These are phyloP conservation scores for Drosophila pseudotalamancana DNA, from an alignment of 2,888 invertebrate genomes.

Conservation along the genomic window DNA sequence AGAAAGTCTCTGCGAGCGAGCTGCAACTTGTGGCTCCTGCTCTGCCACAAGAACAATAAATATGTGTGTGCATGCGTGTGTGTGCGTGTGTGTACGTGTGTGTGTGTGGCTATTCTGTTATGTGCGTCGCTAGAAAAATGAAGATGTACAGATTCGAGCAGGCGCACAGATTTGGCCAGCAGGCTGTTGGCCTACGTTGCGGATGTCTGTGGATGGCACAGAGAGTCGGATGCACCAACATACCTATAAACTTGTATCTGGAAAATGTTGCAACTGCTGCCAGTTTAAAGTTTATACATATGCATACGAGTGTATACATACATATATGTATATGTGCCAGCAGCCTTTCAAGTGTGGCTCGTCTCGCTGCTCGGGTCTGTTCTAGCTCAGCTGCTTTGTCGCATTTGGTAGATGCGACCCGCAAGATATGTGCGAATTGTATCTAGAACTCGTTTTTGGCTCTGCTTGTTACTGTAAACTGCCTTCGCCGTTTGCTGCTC, in stretches of 20 bases:
- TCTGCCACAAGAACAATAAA: slow-evolving; percentile 11
- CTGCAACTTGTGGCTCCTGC: slow-evolving; percentile 37
- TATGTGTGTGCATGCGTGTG: slow-evolving; percentile 5
- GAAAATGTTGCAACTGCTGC: slow-evolving; percentile 43
- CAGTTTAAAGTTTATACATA: slow-evolving; percentile 5
- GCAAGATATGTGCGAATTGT: slow-evolving; percentile 56
- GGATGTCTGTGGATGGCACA: slow-evolving; percentile 59
- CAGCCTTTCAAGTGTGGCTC: slow-evolving; percentile 35
- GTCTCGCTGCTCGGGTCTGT: slow-evolving; percentile 38
- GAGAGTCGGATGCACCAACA: slow-evolving; percentile 42
- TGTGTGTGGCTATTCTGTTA: not conserved
- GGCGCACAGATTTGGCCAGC: slow-evolving; percentile 67
- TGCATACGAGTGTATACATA: not conserved
- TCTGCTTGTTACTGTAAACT: slow-evolving; percentile 3
- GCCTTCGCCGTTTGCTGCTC: slow-evolving; percentile 50
- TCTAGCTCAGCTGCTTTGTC: slow-evolving; percentile 77
- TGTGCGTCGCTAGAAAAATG: slow-evolving; percentile 72
- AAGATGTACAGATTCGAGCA: slow-evolving; percentile 81
- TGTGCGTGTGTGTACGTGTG: not conserved
- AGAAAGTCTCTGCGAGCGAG: slow-evolving; percentile 34
- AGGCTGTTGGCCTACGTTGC: slow-evolving; percentile 39
- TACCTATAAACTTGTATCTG: slow-evolving; percentile 6
- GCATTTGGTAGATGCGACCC: slow-evolving; percentile 62
- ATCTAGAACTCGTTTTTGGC: slow-evolving; percentile 71
- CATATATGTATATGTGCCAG: slow-evolving; percentile 5